Base-by-base conservation (phyloP, 2,888 invertebrate species). In the Quadroppia sp. region DNA sequence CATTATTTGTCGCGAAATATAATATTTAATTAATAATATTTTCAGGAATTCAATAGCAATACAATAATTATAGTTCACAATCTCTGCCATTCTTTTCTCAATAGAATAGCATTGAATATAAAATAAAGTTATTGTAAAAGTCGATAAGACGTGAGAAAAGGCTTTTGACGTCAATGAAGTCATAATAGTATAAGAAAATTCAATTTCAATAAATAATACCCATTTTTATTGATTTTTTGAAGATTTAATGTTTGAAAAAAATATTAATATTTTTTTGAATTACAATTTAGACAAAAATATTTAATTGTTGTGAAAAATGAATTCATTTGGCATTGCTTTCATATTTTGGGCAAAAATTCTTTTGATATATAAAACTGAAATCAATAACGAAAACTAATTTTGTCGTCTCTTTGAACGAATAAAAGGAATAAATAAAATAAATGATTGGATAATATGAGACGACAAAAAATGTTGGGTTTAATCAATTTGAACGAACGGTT, bases 381-480 rank as follows among this genome's bases (percentile, higher is more conserved):
- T 50, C 50, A 50, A 50, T 50, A 50, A 9, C 3, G 20, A 50
- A 20, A 50, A 50, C 50, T n/a, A 50, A 50, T 50, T 50, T 50
- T 50, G 50, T 50, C 15, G 50, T 20, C 13, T 23, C 50, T 7
- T 50, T 23, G 50, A 50, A 45, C 23, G 50, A 23, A 23, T 20
- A 20, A 50, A 20, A 50, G 20, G 50, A 23, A 50, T 20, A 20
- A 50, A 50, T 50, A 50, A 50, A 50, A 50, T 50, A 50, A 50
- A 50, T 50, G 50, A 50, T 50, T 50, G 13, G 50, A 50, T 50
- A 50, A 50, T 50, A 50, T 50, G 50, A 50, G 50, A 50, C 50
- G 50, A 50, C 20, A 50, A 50, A 45, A 50, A 50, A 45, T 50
- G 50, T 50, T 50, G 6, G 50, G 20, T 50, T 50, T 50, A 50